Conservation (phyloP, 2,888 invertebrate species). For the Megamerina dolium region DNA sequence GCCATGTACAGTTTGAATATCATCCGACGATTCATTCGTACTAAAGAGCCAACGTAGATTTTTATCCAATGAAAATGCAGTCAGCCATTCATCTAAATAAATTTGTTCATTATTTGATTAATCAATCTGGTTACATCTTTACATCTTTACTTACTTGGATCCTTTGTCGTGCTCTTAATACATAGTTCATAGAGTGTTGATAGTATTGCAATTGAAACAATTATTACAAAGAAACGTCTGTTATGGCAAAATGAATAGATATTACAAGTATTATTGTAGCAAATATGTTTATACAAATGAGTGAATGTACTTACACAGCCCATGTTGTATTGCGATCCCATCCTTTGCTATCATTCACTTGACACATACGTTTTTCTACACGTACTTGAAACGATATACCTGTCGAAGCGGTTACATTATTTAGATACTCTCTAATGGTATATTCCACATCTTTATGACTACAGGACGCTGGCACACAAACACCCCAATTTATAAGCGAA, state of each 20-base stretch:
- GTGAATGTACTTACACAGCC: slow-evolving; percentile 51
- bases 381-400: slow-evolving; percentile 55
- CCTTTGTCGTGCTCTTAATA: slow-evolving; percentile 25
- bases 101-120: no score
- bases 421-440: slow-evolving; percentile 52
- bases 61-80: slow-evolving; percentile 59
- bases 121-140: no score
- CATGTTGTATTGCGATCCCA: slow-evolving; percentile 51
- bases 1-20: slow-evolving; percentile 61
- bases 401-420: slow-evolving; percentile 51
- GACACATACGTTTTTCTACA: slow-evolving; percentile 60
- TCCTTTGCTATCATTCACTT: slow-evolving; percentile 46
- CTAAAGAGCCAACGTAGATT: slow-evolving; percentile 55
- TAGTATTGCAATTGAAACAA: slow-evolving; percentile 44
- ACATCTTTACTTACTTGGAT: slow-evolving; percentile 27
- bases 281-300: neutral
- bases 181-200: slow-evolving; percentile 44
- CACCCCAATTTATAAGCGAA: slow-evolving; percentile 61
- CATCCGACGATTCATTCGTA: slow-evolving; percentile 51
- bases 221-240: slow-evolving; percentile 51
- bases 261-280: neutral
- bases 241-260: slow-evolving; percentile 11
- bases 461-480: slow-evolving; percentile 62
- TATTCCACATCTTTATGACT: slow-evolving; percentile 55
- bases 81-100: slow-evolving; percentile 52